Conservation (phyloP, 2,797 vertebrate genomes). For the Lithobates sylvaticus region DNA sequence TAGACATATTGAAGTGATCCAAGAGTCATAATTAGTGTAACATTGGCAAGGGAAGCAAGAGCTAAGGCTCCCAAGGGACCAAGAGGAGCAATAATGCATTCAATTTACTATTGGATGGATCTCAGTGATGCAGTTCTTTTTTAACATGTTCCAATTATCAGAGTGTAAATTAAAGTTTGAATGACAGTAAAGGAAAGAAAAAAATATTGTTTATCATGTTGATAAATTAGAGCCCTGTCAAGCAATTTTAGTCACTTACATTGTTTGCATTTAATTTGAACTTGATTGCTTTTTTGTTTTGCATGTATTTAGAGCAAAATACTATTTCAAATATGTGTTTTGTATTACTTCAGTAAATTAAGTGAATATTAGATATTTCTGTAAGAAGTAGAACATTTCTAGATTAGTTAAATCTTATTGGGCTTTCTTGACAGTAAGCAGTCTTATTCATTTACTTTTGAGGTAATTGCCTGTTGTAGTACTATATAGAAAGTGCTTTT, state of each 20-base stretch:
- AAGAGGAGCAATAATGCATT: background rate
- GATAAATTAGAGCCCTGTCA: constrained; percentile 41
- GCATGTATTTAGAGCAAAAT: constrained; percentile 11
- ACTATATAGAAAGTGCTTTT: no score
- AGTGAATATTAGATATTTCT: background rate
- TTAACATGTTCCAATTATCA: constrained; percentile 38
- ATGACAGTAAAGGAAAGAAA: constrained; percentile 44
- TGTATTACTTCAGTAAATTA: background rate
- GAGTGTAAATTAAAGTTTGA: constrained; percentile 49
- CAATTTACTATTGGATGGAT: constrained; percentile 26
- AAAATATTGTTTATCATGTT: constrained; percentile 22
- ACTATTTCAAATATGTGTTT: background rate
- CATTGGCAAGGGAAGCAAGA: constrained; percentile 8
- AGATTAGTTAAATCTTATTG: background rate
- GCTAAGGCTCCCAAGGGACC: background rate
- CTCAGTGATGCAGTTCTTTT: constrained; percentile 16
- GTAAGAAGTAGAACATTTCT: background rate
- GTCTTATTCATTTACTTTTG: background rate
- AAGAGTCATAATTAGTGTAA: constrained; percentile 7
- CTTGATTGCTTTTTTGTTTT: constrained; percentile 55
- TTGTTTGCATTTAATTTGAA: constrained; percentile 46
- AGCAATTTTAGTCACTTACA: constrained; percentile 32
- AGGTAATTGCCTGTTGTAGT: background rate
- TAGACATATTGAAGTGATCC: background rate
- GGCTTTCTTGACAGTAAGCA: background rate